Percentiles rank a stretch among this genome's conserved stretches.
These are phyloP conservation scores for Mesoclemmys tuberculata DNA, from an alignment of 2,113 vertebrate genomes.

Conservation along the genomic window DNA sequence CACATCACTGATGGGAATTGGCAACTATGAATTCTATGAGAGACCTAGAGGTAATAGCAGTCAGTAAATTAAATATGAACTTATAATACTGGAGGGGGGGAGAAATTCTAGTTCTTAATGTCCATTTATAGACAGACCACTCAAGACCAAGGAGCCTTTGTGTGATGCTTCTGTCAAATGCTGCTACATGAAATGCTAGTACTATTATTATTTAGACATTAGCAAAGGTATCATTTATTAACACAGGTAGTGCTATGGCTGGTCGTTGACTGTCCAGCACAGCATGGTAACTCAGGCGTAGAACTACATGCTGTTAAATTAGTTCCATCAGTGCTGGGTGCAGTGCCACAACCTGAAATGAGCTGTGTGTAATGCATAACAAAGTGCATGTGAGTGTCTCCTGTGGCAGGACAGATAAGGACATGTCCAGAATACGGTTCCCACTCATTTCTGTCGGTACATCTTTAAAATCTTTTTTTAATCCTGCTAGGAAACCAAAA, in stretches of 20 bases:
- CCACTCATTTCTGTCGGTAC: background rate
- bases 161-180: background rate
- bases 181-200: accelerated
- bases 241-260: background rate
- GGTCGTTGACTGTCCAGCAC: background rate
- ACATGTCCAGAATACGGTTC: background rate
- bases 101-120: background rate
- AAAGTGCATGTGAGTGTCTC: background rate
- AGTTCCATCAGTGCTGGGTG: background rate
- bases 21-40: background rate
- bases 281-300: accelerated
- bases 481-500: background rate
- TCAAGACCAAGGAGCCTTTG: background rate
- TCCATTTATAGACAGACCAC: background rate
- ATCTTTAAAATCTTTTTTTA: background rate
- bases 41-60: background rate
- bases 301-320: accelerated
- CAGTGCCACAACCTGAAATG: background rate
- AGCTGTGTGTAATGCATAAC: accelerated
- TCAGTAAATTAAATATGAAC: background rate
- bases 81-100: background rate
- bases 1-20: background rate
- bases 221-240: background rate
- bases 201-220: accelerated
- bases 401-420: background rate